phyloP scores from a whole-genome alignment of 2,113 vertebrate species.

The Bubalus kerabau region DNA sequence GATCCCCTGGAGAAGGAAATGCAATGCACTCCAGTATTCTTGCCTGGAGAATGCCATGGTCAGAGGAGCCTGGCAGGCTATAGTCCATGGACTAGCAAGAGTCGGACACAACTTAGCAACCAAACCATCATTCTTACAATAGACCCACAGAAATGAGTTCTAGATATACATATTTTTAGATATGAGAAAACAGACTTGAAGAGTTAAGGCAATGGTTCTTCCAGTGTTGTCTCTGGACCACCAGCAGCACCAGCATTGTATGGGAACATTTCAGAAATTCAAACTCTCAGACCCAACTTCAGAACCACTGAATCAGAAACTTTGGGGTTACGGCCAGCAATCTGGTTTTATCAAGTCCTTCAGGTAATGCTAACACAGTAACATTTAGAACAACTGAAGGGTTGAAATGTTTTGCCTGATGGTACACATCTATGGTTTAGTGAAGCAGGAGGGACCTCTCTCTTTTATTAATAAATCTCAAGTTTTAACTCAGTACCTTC shows the following conservation, averaged over 20 bases:
- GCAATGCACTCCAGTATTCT: not conserved
- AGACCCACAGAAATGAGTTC: not conserved
- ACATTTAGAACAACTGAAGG: not conserved
- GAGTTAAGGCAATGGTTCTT: not conserved
- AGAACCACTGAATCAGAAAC: not conserved
- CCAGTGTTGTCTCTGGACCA: not conserved
- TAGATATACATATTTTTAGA: not conserved
- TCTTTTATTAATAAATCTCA: not conserved
- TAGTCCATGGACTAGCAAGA: not conserved
- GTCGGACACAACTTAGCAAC: accelerated
- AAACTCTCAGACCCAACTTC: not conserved
- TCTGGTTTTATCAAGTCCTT: not conserved
- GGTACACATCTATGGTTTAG: not conserved
- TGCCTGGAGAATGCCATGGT: not conserved
- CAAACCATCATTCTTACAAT: not conserved
- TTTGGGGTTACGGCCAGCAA: not conserved
- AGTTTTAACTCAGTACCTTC: not conserved
- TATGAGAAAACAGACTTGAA: not conserved
- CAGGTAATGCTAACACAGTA: not conserved
- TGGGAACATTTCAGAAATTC: not conserved
- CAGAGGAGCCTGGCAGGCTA: not conserved
- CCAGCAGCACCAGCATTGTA: not conserved
- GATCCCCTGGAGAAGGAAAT: not conserved
- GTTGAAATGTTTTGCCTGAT: not conserved
- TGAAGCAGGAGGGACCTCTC: not conserved